A percentile compares a stretch with the other conserved stretches of the same genome.
phyloP scores from a whole-genome alignment of 1,140 invertebrate genomes.

The Cataglyphis hispanica region DNA sequence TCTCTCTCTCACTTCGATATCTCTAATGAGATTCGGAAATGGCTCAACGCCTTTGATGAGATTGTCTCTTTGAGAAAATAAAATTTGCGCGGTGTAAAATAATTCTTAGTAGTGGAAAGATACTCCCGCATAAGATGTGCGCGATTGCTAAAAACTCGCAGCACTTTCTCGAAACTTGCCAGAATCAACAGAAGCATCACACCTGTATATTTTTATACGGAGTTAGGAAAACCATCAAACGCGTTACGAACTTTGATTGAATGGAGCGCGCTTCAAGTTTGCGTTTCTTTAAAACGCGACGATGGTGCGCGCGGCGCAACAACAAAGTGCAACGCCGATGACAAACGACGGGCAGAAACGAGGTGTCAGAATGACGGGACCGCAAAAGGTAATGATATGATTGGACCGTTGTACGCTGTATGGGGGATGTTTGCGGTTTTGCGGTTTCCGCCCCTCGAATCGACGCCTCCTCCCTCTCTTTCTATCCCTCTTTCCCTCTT shows the following conservation, averaged over 20 bases:
- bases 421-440: slow-evolving; percentile 85
- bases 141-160: background rate
- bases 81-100: background rate
- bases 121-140: background rate
- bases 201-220: slow-evolving; percentile 57
- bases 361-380: slow-evolving; percentile 84
- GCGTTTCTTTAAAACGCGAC: slow-evolving; percentile 67
- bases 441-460: slow-evolving; percentile 83
- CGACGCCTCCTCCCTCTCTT: slow-evolving; percentile 46
- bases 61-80: slow-evolving; percentile 23
- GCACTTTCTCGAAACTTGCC: background rate
- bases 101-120: too few relatives aligned
- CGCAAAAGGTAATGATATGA: slow-evolving; percentile 86
- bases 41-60: background rate
- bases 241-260: slow-evolving; percentile 25
- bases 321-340: slow-evolving; percentile 78
- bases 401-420: slow-evolving; percentile 83
- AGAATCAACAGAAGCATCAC: background rate
- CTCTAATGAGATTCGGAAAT: slow-evolving; percentile 30
- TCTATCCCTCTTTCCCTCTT: slow-evolving; percentile 19
- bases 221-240: slow-evolving; percentile 65
- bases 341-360: slow-evolving; percentile 84
- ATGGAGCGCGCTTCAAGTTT: slow-evolving; percentile 55
- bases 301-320: slow-evolving; percentile 68
- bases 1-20: slow-evolving; percentile 1